Percentiles rank a stretch among this genome's conserved stretches.
Conservation (phyloP, 2,888 invertebrate species). For the Drosophila algonquin region DNA sequence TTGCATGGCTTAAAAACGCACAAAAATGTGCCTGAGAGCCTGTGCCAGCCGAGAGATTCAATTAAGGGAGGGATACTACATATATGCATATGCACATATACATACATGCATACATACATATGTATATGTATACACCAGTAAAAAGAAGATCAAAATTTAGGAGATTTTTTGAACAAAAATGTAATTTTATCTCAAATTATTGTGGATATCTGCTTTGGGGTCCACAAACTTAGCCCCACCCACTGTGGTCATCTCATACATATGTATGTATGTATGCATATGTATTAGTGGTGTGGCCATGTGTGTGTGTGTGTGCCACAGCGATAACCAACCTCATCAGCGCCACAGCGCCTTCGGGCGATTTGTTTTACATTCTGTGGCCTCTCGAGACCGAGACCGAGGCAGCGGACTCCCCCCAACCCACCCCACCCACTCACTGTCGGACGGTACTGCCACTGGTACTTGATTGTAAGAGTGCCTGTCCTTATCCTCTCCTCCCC, state of each 20-base stretch:
- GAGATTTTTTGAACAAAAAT: not conserved
- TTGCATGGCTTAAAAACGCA: not conserved
- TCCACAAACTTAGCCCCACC: too few species aligned
- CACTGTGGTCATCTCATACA: not conserved
- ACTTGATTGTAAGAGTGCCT: not conserved
- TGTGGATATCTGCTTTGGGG: not conserved
- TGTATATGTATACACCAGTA: too few species aligned
- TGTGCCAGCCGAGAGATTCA: not conserved
- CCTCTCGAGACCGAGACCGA: slow-evolving; percentile 11
- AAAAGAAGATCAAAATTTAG: not conserved
- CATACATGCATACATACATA: too few species aligned
- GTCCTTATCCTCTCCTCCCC: not conserved
- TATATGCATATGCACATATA: too few species aligned
- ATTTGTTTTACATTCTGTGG: slow-evolving; percentile 44
- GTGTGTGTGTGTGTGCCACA: slow-evolving; percentile 7
- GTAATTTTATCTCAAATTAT: not conserved
- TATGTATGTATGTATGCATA: not conserved
- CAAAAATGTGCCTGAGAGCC: not conserved
- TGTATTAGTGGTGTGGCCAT: not conserved
- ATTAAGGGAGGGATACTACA: not conserved
- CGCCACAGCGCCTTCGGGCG: slow-evolving; percentile 27
- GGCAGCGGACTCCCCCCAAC: not conserved
- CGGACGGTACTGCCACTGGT: too few species aligned
- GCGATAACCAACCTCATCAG: slow-evolving; percentile 37
- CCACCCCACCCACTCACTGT: not conserved